Conservation (phyloP, 2,888 invertebrate genomes). For the Drosophila infuscata region DNA sequence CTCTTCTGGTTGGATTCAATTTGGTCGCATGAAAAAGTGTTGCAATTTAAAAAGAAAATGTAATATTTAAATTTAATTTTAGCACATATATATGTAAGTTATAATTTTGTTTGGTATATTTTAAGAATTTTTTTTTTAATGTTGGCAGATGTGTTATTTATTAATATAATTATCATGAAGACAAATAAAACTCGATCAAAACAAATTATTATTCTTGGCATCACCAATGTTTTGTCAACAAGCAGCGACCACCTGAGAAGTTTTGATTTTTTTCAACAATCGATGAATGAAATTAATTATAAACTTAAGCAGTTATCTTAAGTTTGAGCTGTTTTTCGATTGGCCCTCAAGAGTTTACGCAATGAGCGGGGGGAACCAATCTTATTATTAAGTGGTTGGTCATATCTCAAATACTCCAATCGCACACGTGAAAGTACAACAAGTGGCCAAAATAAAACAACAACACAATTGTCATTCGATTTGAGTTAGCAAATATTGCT, state of each 20-base stretch:
- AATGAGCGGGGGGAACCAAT: not conserved
- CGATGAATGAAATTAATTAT: conserved; percentile 4
- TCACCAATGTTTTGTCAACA: not conserved
- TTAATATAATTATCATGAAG: not conserved
- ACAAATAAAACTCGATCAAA: not conserved
- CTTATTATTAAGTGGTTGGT: conserved; percentile 15
- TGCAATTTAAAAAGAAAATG: not conserved
- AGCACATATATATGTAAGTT: not conserved
- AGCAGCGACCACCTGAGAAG: not conserved
- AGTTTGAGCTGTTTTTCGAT: conserved; percentile 4
- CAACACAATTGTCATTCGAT: conserved; percentile 5
- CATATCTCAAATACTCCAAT: conserved; percentile 13
- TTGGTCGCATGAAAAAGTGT: not conserved
- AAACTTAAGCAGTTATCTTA: conserved; percentile 10
- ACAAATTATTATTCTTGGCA: not conserved
- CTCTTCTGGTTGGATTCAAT: not conserved
- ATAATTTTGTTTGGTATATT: not conserved
- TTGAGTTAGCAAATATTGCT: conserved; percentile 2
- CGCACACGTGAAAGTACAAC: conserved; percentile 9
- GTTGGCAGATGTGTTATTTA: not conserved
- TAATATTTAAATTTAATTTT: not conserved
- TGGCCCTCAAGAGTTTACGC: not conserved
- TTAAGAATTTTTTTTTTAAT: not conserved
- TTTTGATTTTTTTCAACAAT: not conserved
- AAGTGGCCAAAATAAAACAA: conserved; percentile 18